phyloP scores from a whole-genome alignment of 2,888 invertebrate species.

The Napeogenes inachia region DNA sequence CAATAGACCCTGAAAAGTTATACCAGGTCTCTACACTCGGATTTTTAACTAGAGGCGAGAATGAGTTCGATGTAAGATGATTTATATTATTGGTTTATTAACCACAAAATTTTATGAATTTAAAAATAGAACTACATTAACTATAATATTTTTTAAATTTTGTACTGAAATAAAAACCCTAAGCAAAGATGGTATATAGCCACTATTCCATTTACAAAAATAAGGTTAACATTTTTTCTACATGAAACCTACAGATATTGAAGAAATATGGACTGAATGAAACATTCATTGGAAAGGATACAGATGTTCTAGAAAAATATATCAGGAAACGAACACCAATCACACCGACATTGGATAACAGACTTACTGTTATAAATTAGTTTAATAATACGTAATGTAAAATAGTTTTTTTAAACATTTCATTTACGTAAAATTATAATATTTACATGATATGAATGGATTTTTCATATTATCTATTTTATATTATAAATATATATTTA shows the following conservation, averaged over 20 bases:
- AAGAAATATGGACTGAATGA: slow-evolving; percentile 56
- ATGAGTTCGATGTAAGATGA: slow-evolving; percentile 72
- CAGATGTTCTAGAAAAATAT: slow-evolving; percentile 69
- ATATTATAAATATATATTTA: no score
- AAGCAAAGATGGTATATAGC: neutral
- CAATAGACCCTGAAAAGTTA: slow-evolving; percentile 70
- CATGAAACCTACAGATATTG: slow-evolving; percentile 55
- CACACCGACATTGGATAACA: slow-evolving; percentile 66
- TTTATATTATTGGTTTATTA: neutral
- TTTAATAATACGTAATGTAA: neutral
- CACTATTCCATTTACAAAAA: neutral
- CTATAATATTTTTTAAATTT: no score
- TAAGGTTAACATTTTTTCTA: neutral
- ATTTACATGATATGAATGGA: no score
- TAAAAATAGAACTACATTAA: no score
- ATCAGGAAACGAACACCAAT: slow-evolving; percentile 72
- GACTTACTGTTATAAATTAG: slow-evolving; percentile 63
- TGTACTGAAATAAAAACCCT: no score
- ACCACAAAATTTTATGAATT: no score
- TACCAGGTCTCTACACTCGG: slow-evolving; percentile 79
- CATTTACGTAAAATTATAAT: no score
- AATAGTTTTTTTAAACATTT: no score
- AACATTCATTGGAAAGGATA: slow-evolving; percentile 64
- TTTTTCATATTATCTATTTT: no score
- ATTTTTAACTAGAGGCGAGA: slow-evolving; percentile 80